Base-by-base conservation (phyloP, 2,113 vertebrate genomes). In the Oryzias curvinotus region DNA sequence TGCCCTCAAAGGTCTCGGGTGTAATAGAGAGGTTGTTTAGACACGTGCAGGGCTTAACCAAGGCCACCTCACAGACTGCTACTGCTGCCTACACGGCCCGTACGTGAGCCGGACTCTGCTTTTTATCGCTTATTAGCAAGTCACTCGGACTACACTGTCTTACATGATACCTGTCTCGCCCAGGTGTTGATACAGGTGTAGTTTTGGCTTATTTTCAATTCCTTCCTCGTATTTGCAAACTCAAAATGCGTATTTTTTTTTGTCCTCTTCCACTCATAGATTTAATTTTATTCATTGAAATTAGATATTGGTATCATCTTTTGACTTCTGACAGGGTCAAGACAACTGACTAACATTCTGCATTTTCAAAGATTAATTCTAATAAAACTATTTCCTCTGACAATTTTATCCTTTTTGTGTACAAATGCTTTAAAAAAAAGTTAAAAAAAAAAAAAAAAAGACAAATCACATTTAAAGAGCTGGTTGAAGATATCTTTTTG, bases 21-120 rank as follows among this genome's bases (percentile, higher is more conserved):
- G 91, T 93, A 94, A 94, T 92, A 88, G 92, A 95, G 92, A 92
- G 90, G 93, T 93, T 93, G 92, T 95, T 94, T 93, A 86, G 93
- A 92, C 95, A 92, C 95, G 94, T 93, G 94, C 89, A 71, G 53
- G 65, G 90, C 79, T 89, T 83, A 84, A 79, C 77, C 67, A 74
- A 75, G 87, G 90, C 86, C 88, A 83, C 81, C 85, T 81, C 63
- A 57, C 58, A 62, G 78, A 70, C 68, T 52, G 57, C 68, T 82
- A 48, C 74, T 56, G 71, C 74, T 74, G 67, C 65, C 65, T 54
- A 62, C 78, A 54, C 61, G 30, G 49, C 67, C 57, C 54, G 50
- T n/a, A 0, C 6, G 5, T 42, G 10, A 28, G 17, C 45, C 42
- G 13, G 70, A 55, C 23, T 61, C 52, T n/a, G 73, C 75, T 67